Evolutionary conservation across 2,113 vertebrate genomes (phyloP).

Genomic region (Sprattus sprattus): DNA sequence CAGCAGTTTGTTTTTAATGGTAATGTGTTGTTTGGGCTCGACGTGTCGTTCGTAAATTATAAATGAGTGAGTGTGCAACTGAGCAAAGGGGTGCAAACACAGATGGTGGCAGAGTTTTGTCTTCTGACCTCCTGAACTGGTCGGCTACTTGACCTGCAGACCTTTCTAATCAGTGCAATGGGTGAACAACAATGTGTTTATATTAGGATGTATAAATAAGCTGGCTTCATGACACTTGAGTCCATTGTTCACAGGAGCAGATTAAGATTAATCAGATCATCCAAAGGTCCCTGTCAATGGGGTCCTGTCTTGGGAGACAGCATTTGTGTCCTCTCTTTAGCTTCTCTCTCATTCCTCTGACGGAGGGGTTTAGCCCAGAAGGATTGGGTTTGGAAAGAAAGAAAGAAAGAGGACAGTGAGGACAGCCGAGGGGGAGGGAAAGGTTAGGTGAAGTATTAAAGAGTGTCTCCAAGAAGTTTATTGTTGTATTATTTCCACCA

Average conservation of each 20-base stretch:
- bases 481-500: not conserved
- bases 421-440: not conserved
- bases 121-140: slow-evolving; percentile 30
- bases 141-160: slow-evolving; percentile 24
- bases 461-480: slow-evolving; percentile 31
- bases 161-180: not conserved
- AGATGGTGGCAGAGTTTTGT: slow-evolving; percentile 34
- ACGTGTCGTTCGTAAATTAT: not conserved
- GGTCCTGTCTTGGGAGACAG: not conserved
- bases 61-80: slow-evolving; percentile 13
- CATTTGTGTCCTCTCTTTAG: not conserved
- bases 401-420: not conserved
- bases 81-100: slow-evolving; percentile 27
- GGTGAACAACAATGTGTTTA: not conserved
- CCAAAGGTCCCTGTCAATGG: not conserved
- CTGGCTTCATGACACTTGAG: not conserved
- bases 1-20: slow-evolving; percentile 31
- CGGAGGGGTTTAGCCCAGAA: slow-evolving; percentile 13
- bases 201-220: not conserved
- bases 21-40: slow-evolving; percentile 29
- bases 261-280: not conserved
- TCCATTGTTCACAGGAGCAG: not conserved
- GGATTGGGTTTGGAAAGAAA: slow-evolving; percentile 14
- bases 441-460: not conserved
- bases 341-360: not conserved